Percentiles rank a stretch among this genome's conserved stretches.
phyloP scores from a whole-genome alignment of 2,888 invertebrate species.

The Andricus curvator region DNA sequence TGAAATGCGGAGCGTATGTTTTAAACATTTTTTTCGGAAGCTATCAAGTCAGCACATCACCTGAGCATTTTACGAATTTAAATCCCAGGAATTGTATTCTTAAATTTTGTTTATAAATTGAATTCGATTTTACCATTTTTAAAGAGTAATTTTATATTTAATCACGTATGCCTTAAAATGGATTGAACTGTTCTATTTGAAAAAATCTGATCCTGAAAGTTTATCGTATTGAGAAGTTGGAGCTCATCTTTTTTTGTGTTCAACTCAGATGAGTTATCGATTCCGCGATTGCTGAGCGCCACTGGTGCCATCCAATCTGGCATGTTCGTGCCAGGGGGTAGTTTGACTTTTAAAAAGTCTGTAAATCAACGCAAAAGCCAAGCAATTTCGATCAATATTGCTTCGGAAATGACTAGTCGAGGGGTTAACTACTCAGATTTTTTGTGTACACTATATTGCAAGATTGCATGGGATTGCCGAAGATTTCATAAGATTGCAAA shows the following conservation, averaged over 20 bases:
- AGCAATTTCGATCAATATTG: neutral
- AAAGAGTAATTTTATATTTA: neutral
- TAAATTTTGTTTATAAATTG: neutral
- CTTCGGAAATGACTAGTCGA: neutral
- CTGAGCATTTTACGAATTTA: neutral
- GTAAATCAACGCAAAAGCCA: neutral
- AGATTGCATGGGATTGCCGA: no score
- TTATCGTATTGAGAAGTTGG: neutral
- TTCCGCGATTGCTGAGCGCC: constrained; percentile 30
- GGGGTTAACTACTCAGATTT: no score
- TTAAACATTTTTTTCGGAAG: constrained; percentile 25
- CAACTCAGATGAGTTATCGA: constrained; percentile 36
- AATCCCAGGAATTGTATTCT: neutral
- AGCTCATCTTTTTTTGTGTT: neutral
- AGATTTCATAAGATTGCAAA: no score
- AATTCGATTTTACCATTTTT: neutral
- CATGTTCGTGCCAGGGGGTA: constrained; percentile 34
- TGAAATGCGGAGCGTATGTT: constrained; percentile 22
- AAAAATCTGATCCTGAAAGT: neutral
- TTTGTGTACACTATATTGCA: no score
- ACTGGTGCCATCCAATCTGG: constrained; percentile 38
- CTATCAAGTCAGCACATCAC: neutral
- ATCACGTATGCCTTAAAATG: neutral
- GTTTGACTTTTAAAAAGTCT: constrained; percentile 26
- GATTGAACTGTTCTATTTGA: neutral